These are phyloP conservation scores for Thamnophis elegans DNA, from an alignment of 2,797 vertebrate genomes.

Conservation along the genomic window DNA sequence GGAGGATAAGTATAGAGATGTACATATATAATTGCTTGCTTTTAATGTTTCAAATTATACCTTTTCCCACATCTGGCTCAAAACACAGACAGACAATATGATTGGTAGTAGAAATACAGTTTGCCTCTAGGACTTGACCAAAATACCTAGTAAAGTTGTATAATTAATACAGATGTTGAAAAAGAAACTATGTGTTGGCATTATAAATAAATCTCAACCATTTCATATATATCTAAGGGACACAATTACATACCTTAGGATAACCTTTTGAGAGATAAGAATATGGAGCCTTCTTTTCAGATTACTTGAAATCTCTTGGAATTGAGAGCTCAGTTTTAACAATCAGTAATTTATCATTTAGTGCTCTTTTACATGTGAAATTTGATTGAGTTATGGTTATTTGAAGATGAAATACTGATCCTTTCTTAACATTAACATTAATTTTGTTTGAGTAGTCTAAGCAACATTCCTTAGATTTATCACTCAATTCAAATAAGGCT, in stretches of 20 bases:
- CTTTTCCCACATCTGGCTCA: slow-evolving; percentile 26
- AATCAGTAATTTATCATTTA: neutral
- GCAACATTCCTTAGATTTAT: neutral
- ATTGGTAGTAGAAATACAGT: slow-evolving; percentile 22
- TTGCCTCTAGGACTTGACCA: neutral
- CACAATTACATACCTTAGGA: neutral
- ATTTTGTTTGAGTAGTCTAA: neutral
- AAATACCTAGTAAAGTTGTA: neutral
- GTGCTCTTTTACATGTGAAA: neutral
- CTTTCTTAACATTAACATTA: neutral
- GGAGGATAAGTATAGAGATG: slow-evolving; percentile 1
- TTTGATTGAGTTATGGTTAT: neutral
- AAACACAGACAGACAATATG: slow-evolving; percentile 19
- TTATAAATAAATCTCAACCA: neutral
- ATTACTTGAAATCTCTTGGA: neutral
- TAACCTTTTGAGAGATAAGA: neutral
- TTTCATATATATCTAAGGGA: neutral
- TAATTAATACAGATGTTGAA: neutral
- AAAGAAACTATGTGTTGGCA: neutral
- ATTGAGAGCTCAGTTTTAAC: neutral
- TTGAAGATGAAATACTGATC: neutral
- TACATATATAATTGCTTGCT: neutral
- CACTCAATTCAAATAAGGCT: neutral
- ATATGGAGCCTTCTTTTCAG: neutral
- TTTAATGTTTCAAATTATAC: slow-evolving; percentile 34